Evolutionary conservation across 2,888 invertebrate genomes (phyloP).

Genomic region (Agriopis leucophaearia): DNA sequence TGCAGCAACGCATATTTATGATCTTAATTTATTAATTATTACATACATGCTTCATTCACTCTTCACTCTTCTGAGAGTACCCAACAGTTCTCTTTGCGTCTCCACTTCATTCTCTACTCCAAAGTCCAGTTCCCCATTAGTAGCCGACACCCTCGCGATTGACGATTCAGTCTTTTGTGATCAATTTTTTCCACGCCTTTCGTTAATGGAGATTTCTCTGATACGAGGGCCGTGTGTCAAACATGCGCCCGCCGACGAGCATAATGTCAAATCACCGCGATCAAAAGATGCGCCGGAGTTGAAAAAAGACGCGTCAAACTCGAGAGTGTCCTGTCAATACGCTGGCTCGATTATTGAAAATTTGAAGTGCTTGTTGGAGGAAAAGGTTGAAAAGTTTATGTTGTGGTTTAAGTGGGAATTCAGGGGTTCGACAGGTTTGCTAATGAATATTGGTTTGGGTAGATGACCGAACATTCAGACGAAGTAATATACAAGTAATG

Average conservation of each 20-base stretch:
- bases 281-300: constrained; percentile 72
- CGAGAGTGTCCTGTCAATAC: constrained; percentile 73
- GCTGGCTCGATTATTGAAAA: constrained; percentile 60
- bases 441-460: constrained; percentile 41
- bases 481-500: not conserved
- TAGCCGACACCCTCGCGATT: constrained; percentile 81
- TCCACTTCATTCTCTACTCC: constrained; percentile 53
- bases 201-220: constrained; percentile 81
- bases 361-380: constrained; percentile 55
- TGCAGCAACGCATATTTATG: too few relatives aligned
- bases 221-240: constrained; percentile 75
- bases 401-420: constrained; percentile 44
- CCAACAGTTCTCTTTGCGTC: constrained; percentile 25
- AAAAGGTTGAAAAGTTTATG: constrained; percentile 53
- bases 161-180: constrained; percentile 80
- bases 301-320: constrained; percentile 56
- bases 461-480: not conserved
- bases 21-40: too few relatives aligned
- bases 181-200: constrained; percentile 78
- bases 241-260: constrained; percentile 58
- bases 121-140: constrained; percentile 71
- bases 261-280: constrained; percentile 80
- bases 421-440: constrained; percentile 30
- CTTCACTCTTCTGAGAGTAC: too few relatives aligned
- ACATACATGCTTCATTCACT: too few relatives aligned